These are phyloP conservation scores for Ectropis crepuscularia DNA, from an alignment of 2,888 invertebrate species.

Conservation along the genomic window DNA sequence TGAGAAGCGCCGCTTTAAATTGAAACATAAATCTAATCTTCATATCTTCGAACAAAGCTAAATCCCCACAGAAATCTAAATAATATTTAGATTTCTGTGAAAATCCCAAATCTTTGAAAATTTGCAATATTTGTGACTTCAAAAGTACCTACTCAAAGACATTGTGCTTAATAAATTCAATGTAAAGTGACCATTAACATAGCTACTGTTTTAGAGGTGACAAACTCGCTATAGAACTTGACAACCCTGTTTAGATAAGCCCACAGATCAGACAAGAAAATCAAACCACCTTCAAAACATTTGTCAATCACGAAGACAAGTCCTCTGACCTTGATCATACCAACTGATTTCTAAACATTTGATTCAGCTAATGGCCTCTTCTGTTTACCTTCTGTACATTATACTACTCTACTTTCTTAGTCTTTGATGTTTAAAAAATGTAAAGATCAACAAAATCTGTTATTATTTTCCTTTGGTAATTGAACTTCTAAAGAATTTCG, in stretches of 20 bases:
- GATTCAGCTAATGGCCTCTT: slow-evolving; percentile 12
- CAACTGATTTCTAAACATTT: slow-evolving; percentile 24
- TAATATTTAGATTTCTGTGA: no score
- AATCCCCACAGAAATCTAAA: no score
- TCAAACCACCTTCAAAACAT: background rate
- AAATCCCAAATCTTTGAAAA: no score
- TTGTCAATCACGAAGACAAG: slow-evolving; percentile 1
- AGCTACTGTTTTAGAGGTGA: no score
- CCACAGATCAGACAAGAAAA: background rate
- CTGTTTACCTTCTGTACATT: slow-evolving; percentile 7
- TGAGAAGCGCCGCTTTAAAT: no score
- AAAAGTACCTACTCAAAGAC: no score
- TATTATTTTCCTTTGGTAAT: background rate
- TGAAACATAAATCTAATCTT: no score
- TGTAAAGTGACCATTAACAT: no score
- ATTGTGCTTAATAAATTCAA: no score
- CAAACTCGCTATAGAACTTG: no score
- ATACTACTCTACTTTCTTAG: background rate
- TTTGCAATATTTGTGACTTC: no score
- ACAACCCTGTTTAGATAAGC: background rate
- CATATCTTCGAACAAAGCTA: no score
- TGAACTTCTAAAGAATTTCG: slow-evolving; percentile 2
- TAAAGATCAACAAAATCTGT: background rate
- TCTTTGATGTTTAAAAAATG: slow-evolving; percentile 6
- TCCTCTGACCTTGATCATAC: slow-evolving; percentile 5